phyloP scores from a whole-genome alignment of 2,888 invertebrate species.

The Coleophora flavipennella region DNA sequence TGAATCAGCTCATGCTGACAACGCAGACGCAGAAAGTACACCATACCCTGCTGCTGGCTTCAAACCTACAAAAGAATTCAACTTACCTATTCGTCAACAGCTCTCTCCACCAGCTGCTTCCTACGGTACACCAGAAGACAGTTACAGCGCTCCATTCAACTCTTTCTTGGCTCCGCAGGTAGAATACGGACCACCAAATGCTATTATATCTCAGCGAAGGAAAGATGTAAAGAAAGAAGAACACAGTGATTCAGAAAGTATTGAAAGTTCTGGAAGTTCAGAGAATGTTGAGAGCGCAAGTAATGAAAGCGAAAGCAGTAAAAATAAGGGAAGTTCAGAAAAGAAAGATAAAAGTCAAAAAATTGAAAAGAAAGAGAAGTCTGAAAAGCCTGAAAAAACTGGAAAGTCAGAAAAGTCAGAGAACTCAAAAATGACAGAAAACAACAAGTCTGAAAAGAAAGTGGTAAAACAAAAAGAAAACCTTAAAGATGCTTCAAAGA shows the following conservation, averaged over 20 bases:
- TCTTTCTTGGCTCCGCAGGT: slow-evolving; percentile 42
- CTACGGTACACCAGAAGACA: slow-evolving; percentile 52
- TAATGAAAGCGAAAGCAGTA: slow-evolving; percentile 7
- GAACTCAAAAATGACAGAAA: slow-evolving; percentile 3
- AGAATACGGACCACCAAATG: slow-evolving; percentile 25
- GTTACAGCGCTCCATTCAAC: slow-evolving; percentile 53
- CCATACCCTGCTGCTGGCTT: slow-evolving; percentile 57
- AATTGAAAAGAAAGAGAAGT: slow-evolving; percentile 10
- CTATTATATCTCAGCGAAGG: slow-evolving; percentile 1
- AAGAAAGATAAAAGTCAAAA: slow-evolving; percentile 13
- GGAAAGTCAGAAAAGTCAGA: slow-evolving; percentile 7
- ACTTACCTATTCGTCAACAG: slow-evolving; percentile 47
- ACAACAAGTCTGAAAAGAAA: slow-evolving; percentile 15
- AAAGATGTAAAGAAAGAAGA: slow-evolving; percentile 9
- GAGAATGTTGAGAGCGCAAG: slow-evolving; percentile 8
- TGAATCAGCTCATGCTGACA: slow-evolving; percentile 21
- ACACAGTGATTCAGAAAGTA: slow-evolving; percentile 11
- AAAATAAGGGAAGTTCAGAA: slow-evolving; percentile 3
- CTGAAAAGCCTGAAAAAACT: slow-evolving; percentile 4
- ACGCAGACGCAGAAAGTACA: slow-evolving; percentile 25
- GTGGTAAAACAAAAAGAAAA: slow-evolving; percentile 32
- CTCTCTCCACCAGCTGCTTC: slow-evolving; percentile 42
- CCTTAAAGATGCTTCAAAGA: slow-evolving; percentile 36
- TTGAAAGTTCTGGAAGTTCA: background rate
- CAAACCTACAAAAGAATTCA: slow-evolving; percentile 46